Evolutionary conservation across 2,797 vertebrate species (phyloP), one percentile per base, ranked within the genome.

Genomic region (Enteromius unitaeniatus): DNA sequence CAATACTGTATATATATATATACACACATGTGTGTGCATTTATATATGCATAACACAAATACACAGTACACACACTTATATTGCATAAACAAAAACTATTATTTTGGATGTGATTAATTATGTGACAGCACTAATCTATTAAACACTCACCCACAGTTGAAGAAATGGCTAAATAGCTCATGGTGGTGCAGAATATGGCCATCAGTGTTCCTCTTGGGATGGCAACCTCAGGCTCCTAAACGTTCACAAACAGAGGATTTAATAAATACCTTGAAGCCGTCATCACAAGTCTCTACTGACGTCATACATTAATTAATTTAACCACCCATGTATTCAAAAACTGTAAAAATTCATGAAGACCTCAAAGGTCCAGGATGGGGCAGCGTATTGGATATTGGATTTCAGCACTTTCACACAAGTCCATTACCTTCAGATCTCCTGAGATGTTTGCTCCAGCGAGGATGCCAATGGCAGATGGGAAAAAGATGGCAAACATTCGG

Each of bases 401-500:
- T 8, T n/a, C 28, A 31, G 28, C 26, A 70, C 34, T 10, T 60
- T 17, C 37, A 42, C 26, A 65, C 47, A 28, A 13, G 55, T 1
- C 1, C 60, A 23, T 28, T 88, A 96, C 94, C 89, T 94, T 95
- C 6, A 96, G 90, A 69, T 96, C 94, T 82, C 95, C 95, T 60
- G 92, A 95, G 84, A 95, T 95, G 87, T 93, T 95, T 82, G 91
- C 94, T 10, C 95, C 93, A 26, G 93, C 92, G 67, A 96, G 86
- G 82, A 95, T 92, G 23, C 94, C 93, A 23, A 93, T 96, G 78
- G 93, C 91, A 1, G 93, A 95, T 10, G 94, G 95, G 86, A 96
- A 96, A 86, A 96, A 95, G 87, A 95, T 94, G 79, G 94, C 93
- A 87, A 96, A 96, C 92, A 95, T 93, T 53, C 88, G 76, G 77